Percentiles rank a stretch among this genome's conserved stretches.
Conservation (phyloP, 2,113 vertebrate species). For the Stercorarius parasiticus region DNA sequence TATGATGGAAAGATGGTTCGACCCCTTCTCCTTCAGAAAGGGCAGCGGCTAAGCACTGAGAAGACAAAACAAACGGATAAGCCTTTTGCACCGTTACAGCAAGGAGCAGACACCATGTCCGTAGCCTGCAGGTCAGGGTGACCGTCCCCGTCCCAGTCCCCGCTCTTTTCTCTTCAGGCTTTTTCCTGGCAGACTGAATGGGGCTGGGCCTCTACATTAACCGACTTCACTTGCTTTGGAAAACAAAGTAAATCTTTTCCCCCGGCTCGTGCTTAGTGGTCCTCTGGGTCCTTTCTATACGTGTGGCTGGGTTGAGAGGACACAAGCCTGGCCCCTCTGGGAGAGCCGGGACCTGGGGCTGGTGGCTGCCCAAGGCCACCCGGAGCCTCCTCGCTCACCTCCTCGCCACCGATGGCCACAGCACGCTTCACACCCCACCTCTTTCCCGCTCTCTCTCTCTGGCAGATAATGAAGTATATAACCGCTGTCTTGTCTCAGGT, state of each 20-base stretch:
- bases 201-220: background rate
- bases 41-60: background rate
- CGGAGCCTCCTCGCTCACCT: background rate
- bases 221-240: background rate
- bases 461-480: constrained; percentile 21
- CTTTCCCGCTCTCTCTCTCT: background rate
- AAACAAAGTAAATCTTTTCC: background rate
- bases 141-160: background rate
- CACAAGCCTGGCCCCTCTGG: background rate
- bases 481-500: constrained; percentile 32
- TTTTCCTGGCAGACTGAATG: background rate
- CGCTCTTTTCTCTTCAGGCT: background rate
- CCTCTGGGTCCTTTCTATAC: background rate
- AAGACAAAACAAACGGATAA: background rate
- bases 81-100: background rate
- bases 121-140: background rate
- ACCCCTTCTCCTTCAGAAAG: background rate
- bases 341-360: background rate
- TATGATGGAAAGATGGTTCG: background rate
- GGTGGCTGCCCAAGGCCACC: background rate
- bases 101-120: background rate
- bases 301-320: background rate
- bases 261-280: rapidly evolving
- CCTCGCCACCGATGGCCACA: background rate
- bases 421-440: background rate